phyloP scores from a whole-genome alignment of 2,113 vertebrate genomes.

The Antigone vipio region DNA sequence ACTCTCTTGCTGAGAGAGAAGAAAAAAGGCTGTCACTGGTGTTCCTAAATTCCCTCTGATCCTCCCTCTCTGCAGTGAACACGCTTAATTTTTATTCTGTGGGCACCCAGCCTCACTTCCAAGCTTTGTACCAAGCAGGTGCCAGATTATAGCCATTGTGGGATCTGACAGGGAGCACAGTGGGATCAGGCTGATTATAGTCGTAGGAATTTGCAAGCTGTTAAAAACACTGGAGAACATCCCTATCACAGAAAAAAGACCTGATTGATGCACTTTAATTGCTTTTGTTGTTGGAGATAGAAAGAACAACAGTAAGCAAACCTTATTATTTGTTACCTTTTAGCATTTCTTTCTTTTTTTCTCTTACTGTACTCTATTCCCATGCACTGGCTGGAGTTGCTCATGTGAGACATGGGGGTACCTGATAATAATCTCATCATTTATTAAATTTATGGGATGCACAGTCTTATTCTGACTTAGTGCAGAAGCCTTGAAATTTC shows the following conservation, averaged over 20 bases:
- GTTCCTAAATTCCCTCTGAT: constrained; percentile 31
- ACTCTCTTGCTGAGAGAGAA: constrained; percentile 54
- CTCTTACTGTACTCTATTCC: background rate
- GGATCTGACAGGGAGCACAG: constrained; percentile 61
- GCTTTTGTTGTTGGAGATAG: background rate
- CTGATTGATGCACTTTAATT: constrained; percentile 31
- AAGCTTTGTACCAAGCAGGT: constrained; percentile 69
- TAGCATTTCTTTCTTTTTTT: background rate
- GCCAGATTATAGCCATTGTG: constrained; percentile 67
- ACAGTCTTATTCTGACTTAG: background rate
- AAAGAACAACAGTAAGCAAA: constrained; percentile 22
- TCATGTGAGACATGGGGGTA: background rate
- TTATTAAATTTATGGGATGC: background rate
- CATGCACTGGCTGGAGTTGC: background rate
- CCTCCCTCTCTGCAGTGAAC: constrained; percentile 26
- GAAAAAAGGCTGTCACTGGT: constrained; percentile 45
- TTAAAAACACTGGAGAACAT: constrained; percentile 45
- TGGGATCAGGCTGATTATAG: constrained; percentile 62
- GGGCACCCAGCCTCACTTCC: constrained; percentile 46
- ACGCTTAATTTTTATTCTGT: constrained; percentile 45
- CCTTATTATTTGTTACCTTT: background rate
- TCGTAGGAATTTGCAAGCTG: constrained; percentile 61
- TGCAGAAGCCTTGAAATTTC: background rate
- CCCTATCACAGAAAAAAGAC: background rate
- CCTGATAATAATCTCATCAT: background rate